Evolutionary conservation across 2,797 vertebrate species (phyloP), one percentile per base, ranked within the genome.

Genomic region (Sciaenops ocellatus): DNA sequence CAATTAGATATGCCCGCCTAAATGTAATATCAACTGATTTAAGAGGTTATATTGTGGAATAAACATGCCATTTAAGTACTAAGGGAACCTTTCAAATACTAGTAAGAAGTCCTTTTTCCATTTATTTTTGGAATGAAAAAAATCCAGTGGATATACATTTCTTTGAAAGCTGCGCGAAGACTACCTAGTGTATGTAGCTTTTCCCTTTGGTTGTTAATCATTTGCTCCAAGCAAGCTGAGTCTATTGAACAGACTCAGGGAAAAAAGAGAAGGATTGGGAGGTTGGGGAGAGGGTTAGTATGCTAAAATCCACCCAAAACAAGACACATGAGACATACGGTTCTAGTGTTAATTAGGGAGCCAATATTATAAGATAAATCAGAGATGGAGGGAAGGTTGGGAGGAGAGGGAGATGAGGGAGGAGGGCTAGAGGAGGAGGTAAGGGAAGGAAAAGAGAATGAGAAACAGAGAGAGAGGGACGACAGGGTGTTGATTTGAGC

Each of bases 301-400:
- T 90, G 90, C 89, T 88, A 90, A 92, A 92, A 92, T 87, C 80
- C 83, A 73, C 76, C 88, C 88, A 89, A 92, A 94, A 93, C 92
- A 93, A 90, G 88, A 86, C 92, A 91, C 91, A 88, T 79, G 91
- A 94, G 91, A 92, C 92, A 81, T 79, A 67, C 57, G 61, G 88
- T 82, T 88, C 88, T 82, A 80, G 71, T 89, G 91, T 93, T 95
- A 94, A 94, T 95, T 94, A 95, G 93, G 85, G 87, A 90, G 87
- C 87, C 86, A 76, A 94, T 93, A 94, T 94, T 94, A 93, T 90
- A 89, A 91, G 90, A 93, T 93, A 93, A 93, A 95, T 94, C 94
- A 93, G 87, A 89, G 87, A 87, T 90, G 82, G 88, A 89, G 86
- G 83, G 88, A 86, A 79, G 85, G 84, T 86, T 87, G 69, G 88